Evolutionary conservation across 2,113 vertebrate genomes (phyloP).

Genomic region (Hucho hucho): DNA sequence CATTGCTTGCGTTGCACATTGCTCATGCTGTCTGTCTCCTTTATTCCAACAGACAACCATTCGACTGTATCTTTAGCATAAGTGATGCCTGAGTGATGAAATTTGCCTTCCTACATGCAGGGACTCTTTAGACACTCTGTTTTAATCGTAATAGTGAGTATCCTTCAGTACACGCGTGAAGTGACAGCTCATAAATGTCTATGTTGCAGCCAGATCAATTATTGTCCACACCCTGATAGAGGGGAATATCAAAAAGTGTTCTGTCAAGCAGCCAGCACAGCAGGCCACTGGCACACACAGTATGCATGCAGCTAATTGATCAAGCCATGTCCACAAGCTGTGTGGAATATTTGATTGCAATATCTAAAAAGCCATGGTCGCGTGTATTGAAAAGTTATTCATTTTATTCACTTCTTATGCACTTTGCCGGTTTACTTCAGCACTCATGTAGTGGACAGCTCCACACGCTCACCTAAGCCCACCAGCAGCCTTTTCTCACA

Average conservation of each 20-base stretch:
- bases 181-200: slow-evolving; percentile 42
- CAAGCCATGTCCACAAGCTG: slow-evolving; percentile 29
- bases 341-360: slow-evolving; percentile 44
- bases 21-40: not conserved
- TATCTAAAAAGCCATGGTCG: slow-evolving; percentile 6
- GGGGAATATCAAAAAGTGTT: slow-evolving; percentile 25
- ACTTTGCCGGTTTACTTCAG: slow-evolving; percentile 5
- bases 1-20: not conserved
- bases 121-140: not conserved
- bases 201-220: slow-evolving; percentile 12
- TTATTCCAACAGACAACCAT: not conserved
- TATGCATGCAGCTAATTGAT: slow-evolving; percentile 45
- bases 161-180: not conserved
- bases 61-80: not conserved
- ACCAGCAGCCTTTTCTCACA: not conserved
- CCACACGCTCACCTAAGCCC: not conserved
- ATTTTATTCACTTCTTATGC: slow-evolving; percentile 19
- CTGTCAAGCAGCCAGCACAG: slow-evolving; percentile 43
- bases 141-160: not conserved
- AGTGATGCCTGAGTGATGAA: slow-evolving; percentile 1
- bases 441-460: slow-evolving; percentile 14
- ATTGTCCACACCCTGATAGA: slow-evolving; percentile 26
- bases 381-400: slow-evolving; percentile 31
- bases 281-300: not conserved
- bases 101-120: slow-evolving; percentile 19